Base-by-base conservation (phyloP, 2,113 vertebrate genomes). In the Lagopus muta region DNA sequence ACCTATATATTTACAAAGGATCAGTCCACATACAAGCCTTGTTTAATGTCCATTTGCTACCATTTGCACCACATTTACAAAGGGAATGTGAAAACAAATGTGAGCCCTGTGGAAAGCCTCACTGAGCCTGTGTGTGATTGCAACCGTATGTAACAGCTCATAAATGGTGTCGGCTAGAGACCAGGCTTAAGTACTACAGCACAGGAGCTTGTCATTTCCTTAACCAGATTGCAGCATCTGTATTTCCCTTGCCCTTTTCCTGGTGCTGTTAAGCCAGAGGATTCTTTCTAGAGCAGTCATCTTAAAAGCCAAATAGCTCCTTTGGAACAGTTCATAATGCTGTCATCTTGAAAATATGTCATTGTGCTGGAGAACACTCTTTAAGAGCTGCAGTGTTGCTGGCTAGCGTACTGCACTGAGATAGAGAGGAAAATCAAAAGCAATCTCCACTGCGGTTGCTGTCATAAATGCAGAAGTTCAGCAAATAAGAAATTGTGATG, bases 251-350 rank as follows among this genome's bases (percentile, higher is more conserved):
- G 86, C 94, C 52, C 86, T 94, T 94, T 92, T 90, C 70, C 91
- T 92, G 89, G 62, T 82, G 40, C 76, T 94, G 48, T 86, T 86
- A 78, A 94, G 76, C 76, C 91, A 79, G 79, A 90, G 58, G 90
- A 96, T 94, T 95, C 91, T 97, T 97, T 94, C 95, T 96, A 86
- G 91, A 95, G 95, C 90, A 97, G 93, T 95, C 95, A 93, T 92
- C 70, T 92, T 93, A 81, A 96, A 94, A 94, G 76, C 79, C 82
- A 94, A 96, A 94, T 84, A 94, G 91, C 91, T 95, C 86, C 88
- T 95, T 93, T 95, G 96, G 95, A 95, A 86, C 76, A 73, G 91
- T 65, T 95, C 40, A 18, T 81, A 21, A 24, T 95, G 93, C 86
- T 94, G 94, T 96, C 95, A 97, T 94, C 91, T 94, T 82, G 75